These are phyloP conservation scores for Suricata suricatta DNA, from an alignment of 2,113 vertebrate genomes.

Conservation along the genomic window DNA sequence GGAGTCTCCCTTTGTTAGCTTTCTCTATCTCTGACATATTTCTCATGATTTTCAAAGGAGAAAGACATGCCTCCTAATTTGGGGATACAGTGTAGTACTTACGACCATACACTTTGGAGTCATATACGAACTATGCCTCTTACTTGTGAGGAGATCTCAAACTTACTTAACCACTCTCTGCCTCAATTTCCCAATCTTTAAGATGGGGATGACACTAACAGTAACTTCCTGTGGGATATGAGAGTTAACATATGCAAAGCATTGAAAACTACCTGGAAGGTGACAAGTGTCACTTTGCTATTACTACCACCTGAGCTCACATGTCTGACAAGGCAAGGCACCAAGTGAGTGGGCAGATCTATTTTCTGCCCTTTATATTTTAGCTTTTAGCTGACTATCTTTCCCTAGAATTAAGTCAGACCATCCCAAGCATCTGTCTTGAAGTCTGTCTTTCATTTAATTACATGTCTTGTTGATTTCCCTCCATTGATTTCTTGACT, in stretches of 20 bases:
- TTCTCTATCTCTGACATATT: not conserved
- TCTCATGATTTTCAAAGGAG: not conserved
- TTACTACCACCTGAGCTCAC: not conserved
- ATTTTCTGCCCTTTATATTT: not conserved
- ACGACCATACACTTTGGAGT: not conserved
- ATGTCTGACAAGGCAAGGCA: not conserved
- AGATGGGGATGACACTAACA: not conserved
- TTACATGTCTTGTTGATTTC: constrained; percentile 59
- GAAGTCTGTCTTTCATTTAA: constrained; percentile 67
- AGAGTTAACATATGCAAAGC: not conserved
- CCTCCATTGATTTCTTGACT: constrained; percentile 65
- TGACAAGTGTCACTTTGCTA: not conserved
- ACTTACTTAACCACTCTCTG: not conserved
- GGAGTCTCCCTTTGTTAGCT: not conserved
- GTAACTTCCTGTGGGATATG: not conserved
- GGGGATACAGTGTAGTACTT: too few relatives aligned
- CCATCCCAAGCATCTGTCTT: not conserved
- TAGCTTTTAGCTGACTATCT: not conserved
- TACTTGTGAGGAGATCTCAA: not conserved
- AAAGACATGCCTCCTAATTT: not conserved
- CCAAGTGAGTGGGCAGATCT: not conserved
- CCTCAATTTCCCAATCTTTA: not conserved
- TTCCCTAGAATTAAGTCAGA: constrained; percentile 14
- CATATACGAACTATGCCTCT: not conserved
- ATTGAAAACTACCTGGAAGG: not conserved